Base-by-base conservation (phyloP, 2,113 vertebrate genomes). In the Phylloscopus whistleri region DNA sequence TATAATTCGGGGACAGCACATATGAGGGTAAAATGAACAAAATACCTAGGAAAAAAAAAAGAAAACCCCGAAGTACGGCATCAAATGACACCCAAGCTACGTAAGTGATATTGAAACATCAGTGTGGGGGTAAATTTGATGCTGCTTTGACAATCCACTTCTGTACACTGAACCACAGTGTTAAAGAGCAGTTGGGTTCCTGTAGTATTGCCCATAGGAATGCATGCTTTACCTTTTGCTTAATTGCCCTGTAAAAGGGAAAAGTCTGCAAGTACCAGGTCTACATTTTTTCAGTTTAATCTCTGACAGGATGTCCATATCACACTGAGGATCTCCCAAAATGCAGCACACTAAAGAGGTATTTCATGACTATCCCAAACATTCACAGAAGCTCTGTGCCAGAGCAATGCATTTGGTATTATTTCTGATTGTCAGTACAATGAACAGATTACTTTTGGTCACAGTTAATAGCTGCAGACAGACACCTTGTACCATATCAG, bases 291-390 rank as follows among this genome's bases (percentile, higher is more conserved):
- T 4, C 33, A 59, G 22, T 68, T 87, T 31, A 67, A n/a, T 24
- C 69, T 39, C 28, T 4, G 17, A 46, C 44, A 46, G 64, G 12
- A 64, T 8, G 6, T 22, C n/a, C 6, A 4, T 22, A 43, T 10
- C 52, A n/a, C 22, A 20, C 26, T 33, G 39, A 55, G 48, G 18
- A 59, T 41, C 43, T 78, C 31, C 7, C 41, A 58, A 44, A 26
- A n/a, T 4, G 3, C 2, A 7, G 22, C 15, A 16, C 4, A 15
- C 13, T 10, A n/a, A 27, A 18, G 28, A 43, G 17, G 9, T 11
- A 12, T 41, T 86, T 69, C 21, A 23, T 19, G 30, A 52, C 22
- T 22, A 22, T 22, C 41, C 17, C 55, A 56, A 87, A 44, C 13
- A 41, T 9, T 44, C 30, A 41, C 33, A 84, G 33, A 73, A n/a